Evolutionary conservation across 2,888 invertebrate genomes (phyloP).

Genomic region (Mechanitis mazaeus): DNA sequence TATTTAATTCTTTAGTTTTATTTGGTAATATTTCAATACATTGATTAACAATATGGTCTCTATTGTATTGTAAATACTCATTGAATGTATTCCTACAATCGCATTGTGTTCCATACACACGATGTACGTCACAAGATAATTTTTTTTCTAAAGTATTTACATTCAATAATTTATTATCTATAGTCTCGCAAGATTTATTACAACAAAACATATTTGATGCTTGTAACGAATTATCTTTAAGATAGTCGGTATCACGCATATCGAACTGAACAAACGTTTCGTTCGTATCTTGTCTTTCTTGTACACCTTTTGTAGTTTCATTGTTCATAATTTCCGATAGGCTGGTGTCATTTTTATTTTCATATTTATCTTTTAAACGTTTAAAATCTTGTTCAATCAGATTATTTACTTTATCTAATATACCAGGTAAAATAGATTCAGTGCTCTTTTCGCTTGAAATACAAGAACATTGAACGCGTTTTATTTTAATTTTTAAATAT

Average conservation of each 20-base stretch:
- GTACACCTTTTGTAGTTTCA: constrained; percentile 11
- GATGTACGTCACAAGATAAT: constrained; percentile 28
- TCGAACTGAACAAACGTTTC: constrained; percentile 15
- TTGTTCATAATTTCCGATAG: constrained; percentile 8
- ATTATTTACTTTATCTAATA: constrained; percentile 52
- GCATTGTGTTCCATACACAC: constrained; percentile 32
- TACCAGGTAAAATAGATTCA: constrained; percentile 41
- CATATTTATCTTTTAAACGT: constrained; percentile 41
- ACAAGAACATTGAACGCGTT: constrained; percentile 54
- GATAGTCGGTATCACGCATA: constrained; percentile 4
- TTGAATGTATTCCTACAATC: constrained; percentile 26
- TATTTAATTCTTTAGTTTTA: constrained; percentile 1
- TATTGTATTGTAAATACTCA: constrained; percentile 15
- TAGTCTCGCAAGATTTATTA: constrained; percentile 44
- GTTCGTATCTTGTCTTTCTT: constrained; percentile 6
- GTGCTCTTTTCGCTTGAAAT: constrained; percentile 35
- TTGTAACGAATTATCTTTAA: constrained; percentile 10
- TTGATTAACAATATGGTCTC: constrained; percentile 24
- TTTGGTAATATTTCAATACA: constrained; percentile 23
- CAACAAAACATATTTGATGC: constrained; percentile 2
- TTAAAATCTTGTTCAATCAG: constrained; percentile 64
- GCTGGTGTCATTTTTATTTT: constrained; percentile 11
- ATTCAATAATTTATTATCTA: constrained; percentile 30
- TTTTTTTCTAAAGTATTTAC: constrained; percentile 32
- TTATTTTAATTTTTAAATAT: constrained; percentile 64